Evolutionary conservation across 2,797 vertebrate species (phyloP).

Genomic region (Anableps anableps): DNA sequence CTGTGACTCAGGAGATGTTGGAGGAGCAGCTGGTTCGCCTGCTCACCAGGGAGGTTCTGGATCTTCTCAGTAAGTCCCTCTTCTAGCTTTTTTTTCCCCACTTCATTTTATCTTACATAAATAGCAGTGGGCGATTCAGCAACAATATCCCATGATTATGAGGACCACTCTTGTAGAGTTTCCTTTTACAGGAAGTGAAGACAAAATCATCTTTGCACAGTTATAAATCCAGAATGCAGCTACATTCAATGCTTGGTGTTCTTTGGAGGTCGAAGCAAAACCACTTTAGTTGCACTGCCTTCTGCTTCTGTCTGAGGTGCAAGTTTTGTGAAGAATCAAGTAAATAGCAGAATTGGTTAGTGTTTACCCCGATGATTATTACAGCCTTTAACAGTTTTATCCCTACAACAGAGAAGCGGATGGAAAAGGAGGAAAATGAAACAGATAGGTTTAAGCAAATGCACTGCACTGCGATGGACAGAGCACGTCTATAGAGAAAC

Average conservation of each 20-base stretch:
- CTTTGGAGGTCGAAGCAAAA: not conserved
- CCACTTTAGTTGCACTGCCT: not conserved
- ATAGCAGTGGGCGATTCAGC: not conserved
- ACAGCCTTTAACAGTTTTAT: not conserved
- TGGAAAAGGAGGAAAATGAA: too few species aligned
- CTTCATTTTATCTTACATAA: not conserved
- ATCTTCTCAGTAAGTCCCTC: conserved; percentile 89
- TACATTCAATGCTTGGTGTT: not conserved
- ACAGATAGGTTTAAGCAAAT: too few species aligned
- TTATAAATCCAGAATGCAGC: not conserved
- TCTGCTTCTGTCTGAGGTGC: too few species aligned
- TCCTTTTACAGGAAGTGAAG: not conserved
- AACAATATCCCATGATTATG: not conserved
- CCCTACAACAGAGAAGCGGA: too few species aligned
- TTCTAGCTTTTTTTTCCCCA: not conserved
- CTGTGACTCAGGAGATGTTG: conserved; percentile 95
- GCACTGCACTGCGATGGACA: too few species aligned
- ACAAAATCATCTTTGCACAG: not conserved
- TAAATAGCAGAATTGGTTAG: not conserved
- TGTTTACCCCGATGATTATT: not conserved
- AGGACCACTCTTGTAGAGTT: not conserved
- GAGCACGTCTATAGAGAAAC: too few species aligned
- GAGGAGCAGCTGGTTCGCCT: conserved; percentile 93
- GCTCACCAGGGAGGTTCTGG: conserved; percentile 93
- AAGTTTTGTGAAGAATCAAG: not conserved